Evolutionary conservation across 2,888 invertebrate species (phyloP), one percentile per base, ranked within the genome.

Genomic region (Dendrolimus houi): DNA sequence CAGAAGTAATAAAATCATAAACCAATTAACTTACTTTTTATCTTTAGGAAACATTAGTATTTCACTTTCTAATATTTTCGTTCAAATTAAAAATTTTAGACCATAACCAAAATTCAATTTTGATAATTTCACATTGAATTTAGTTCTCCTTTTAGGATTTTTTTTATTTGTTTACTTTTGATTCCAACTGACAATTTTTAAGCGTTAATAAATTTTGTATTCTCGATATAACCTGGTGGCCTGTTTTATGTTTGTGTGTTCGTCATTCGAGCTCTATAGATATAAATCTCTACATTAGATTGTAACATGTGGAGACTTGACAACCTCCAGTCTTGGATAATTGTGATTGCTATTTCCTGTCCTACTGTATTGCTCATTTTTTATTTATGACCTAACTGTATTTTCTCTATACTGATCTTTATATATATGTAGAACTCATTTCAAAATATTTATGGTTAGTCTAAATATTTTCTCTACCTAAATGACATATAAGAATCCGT

Each of bases 271-370:
- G 65, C 64, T 66, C 69, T 69, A 69, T 68, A 65, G 70, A 72
- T 77, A 79, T 79, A 78, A 77, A 78, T 81, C 77, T 78, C 68
- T 65, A 65, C 65, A 69, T 72, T 73, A 75, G 77, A 53, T 60
- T 60, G 62, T 69, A 57, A 62, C 67, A 70, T 67, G 74, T 67
- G 69, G 66, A 75, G 72, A 77, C 70, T 73, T 73, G 74, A 68
- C 74, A 74, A 72, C 12, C 71, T 72, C 62, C 62, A 64, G 65
- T 60, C 62, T 64, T 60, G 74, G 79, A 80, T 87, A 85, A 86
- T 87, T 83, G 84, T 77, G 75, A 77, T 79, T 75, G 84, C 79
- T 75, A 85, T 87, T 88, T 87, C 87, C 87, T 87, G 86, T 82
- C 78, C 80, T 59, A 80, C 79, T 78, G 79, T 77, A 77, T 67